Percentiles rank a stretch among this genome's conserved stretches.
phyloP scores from a whole-genome alignment of 1,140 invertebrate species.

The Drosophila auraria region DNA sequence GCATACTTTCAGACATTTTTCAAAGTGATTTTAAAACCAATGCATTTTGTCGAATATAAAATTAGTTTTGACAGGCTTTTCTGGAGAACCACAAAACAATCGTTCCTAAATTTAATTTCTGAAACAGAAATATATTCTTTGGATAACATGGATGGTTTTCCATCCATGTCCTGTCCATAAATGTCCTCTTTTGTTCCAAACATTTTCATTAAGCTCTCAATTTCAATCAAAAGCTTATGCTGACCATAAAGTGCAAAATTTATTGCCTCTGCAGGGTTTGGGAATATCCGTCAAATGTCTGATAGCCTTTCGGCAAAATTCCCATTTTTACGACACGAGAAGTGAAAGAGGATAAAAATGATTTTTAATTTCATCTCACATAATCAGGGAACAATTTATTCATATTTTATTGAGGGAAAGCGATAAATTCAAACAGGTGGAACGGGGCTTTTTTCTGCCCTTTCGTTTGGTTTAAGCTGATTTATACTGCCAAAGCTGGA shows the following conservation, averaged over 20 bases:
- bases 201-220: slow-evolving; percentile 10
- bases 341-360: slow-evolving; percentile 5
- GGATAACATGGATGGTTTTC: too few relatives aligned
- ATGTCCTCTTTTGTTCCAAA: background rate
- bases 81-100: too few relatives aligned
- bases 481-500: slow-evolving; percentile 58
- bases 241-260: background rate
- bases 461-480: slow-evolving; percentile 52
- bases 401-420: slow-evolving; percentile 48
- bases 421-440: slow-evolving; percentile 46
- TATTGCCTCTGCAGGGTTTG: background rate
- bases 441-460: slow-evolving; percentile 14
- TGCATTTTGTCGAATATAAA: too few relatives aligned
- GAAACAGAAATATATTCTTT: too few relatives aligned
- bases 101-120: too few relatives aligned
- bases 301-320: slow-evolving; percentile 22
- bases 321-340: slow-evolving; percentile 38
- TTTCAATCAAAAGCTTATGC: slow-evolving; percentile 6
- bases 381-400: slow-evolving; percentile 62
- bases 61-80: too few relatives aligned
- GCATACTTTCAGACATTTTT: too few relatives aligned
- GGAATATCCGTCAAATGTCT: slow-evolving; percentile 24
- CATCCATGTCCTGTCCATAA: background rate
- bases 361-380: slow-evolving; percentile 66
- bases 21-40: too few relatives aligned